phyloP scores from a whole-genome alignment of 2,888 invertebrate genomes.

The Conchocele bisecta region DNA sequence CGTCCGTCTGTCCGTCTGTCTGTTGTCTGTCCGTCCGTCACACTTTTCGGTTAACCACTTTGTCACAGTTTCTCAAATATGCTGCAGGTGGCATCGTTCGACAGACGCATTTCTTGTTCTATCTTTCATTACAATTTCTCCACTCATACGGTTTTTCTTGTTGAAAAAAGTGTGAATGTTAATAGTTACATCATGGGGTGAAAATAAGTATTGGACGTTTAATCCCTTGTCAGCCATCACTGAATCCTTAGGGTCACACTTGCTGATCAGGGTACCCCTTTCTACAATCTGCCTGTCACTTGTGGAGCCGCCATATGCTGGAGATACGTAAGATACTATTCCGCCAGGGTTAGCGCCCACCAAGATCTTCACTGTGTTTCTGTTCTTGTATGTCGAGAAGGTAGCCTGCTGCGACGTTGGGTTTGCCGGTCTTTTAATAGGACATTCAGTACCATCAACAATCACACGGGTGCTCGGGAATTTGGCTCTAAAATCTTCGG shows the following conservation, averaged over 20 bases:
- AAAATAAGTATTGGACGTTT: conserved; percentile 60
- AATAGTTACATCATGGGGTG: conserved; percentile 35
- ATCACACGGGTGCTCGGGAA: no score
- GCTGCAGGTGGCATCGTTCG: no score
- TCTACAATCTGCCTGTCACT: conserved; percentile 61
- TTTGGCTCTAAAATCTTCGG: no score
- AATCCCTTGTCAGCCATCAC: conserved; percentile 56
- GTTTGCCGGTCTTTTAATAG: conserved; percentile 57
- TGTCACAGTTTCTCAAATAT: no score
- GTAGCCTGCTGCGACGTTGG: conserved; percentile 59
- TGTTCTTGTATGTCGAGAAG: conserved; percentile 65
- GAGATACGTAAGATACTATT: conserved; percentile 52
- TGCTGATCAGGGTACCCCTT: conserved; percentile 19
- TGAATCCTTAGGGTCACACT: conserved; percentile 56
- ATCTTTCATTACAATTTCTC: no score
- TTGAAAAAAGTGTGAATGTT: conserved; percentile 61
- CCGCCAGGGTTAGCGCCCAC: conserved; percentile 62
- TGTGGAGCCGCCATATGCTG: conserved; percentile 63
- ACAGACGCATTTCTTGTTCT: no score
- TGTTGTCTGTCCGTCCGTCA: no score
- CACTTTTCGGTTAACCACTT: no score
- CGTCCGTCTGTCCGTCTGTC: no score
- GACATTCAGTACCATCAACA: no score
- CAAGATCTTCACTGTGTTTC: conserved; percentile 62
- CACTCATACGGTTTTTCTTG: no score